phyloP scores from a whole-genome alignment of 2,797 vertebrate genomes.

The Pseudochaenichthys georgianus region DNA sequence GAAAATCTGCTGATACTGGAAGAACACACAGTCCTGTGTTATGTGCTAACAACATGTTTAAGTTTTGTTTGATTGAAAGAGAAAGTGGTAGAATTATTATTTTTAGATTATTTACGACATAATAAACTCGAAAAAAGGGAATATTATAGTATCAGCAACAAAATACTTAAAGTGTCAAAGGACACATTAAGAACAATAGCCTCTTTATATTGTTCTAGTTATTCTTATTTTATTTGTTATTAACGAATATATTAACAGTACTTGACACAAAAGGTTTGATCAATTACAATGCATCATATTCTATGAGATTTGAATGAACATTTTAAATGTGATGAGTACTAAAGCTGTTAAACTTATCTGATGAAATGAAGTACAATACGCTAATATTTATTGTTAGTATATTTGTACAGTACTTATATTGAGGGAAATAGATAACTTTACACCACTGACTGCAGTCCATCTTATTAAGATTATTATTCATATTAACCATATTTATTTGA shows the following conservation, averaged over 20 bases:
- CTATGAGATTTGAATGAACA: neutral
- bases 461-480: neutral
- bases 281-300: neutral
- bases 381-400: neutral
- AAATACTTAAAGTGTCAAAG: neutral
- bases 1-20: too few relatives aligned
- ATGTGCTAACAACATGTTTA: neutral
- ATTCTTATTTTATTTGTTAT: neutral
- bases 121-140: neutral
- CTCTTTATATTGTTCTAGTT: neutral
- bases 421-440: neutral
- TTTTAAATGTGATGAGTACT: neutral
- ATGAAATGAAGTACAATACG: neutral
- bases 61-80: neutral
- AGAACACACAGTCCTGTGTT: too few relatives aligned
- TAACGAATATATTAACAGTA: neutral
- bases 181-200: neutral
- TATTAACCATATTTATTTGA: too few relatives aligned
- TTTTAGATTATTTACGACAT: neutral
- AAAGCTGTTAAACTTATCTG: neutral
- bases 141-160: neutral
- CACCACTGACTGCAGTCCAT: neutral
- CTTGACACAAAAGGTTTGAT: neutral
- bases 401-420: neutral
- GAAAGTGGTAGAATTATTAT: neutral